These are phyloP conservation scores for Drosophila novamexicana DNA, from an alignment of 1,140 invertebrate genomes.

Conservation along the genomic window DNA sequence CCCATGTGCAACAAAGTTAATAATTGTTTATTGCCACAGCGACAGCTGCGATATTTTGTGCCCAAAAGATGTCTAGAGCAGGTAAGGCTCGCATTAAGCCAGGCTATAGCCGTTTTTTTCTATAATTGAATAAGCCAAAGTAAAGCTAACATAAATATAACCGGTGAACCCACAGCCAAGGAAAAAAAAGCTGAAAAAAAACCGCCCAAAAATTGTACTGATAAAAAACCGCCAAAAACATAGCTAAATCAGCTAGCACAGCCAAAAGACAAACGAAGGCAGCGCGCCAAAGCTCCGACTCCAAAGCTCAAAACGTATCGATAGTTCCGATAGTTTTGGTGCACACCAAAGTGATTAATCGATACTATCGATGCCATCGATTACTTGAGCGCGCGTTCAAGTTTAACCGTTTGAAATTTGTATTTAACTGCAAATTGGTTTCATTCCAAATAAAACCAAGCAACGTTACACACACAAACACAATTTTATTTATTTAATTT, in stretches of 20 bases:
- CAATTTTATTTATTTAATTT: constrained; percentile 54
- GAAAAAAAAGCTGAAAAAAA: not conserved
- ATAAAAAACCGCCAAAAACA: not conserved
- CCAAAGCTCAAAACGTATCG: constrained; percentile 1
- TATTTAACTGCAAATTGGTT: not conserved
- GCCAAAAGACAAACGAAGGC: not conserved
- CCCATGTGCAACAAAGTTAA: constrained; percentile 68
- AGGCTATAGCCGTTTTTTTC: not conserved
- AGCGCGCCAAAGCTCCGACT: not conserved
- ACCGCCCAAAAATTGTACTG: not conserved
- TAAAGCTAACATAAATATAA: not conserved
- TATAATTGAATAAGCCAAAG: not conserved
- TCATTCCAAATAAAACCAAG: constrained; percentile 1
- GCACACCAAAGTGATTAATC: not conserved
- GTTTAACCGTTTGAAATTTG: not conserved
- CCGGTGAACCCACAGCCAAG: not conserved
- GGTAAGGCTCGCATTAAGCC: not conserved
- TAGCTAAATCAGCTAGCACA: not conserved
- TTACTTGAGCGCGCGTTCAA: not conserved
- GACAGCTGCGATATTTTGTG: not conserved
- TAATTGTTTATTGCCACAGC: constrained; percentile 67
- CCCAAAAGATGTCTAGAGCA: not conserved
- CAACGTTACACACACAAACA: constrained; percentile 45
- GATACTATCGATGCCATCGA: not conserved
- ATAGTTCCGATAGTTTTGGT: not conserved